Evolutionary conservation across 1,140 invertebrate species (phyloP).

Genomic region (Saccostrea echinata): DNA sequence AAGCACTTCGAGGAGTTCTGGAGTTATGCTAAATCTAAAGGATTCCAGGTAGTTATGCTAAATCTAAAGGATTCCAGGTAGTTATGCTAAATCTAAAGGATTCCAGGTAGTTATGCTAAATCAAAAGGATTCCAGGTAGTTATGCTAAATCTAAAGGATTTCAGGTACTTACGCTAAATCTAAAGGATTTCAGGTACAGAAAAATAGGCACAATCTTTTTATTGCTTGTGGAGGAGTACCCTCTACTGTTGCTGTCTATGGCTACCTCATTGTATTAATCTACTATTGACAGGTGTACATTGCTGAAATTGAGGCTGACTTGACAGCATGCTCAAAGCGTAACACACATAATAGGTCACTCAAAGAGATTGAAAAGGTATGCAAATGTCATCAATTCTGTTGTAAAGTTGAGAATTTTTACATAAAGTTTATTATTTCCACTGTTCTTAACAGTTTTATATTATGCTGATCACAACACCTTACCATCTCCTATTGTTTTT

Average conservation of each 20-base stretch:
- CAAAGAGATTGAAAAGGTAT: conserved; percentile 87
- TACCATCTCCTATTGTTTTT: conserved; percentile 20
- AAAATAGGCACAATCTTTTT: neutral
- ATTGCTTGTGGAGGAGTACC: neutral
- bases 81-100: conserved; percentile 91
- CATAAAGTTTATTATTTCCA: too few relatives aligned
- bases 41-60: conserved; percentile 90
- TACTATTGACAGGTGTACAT: conserved; percentile 87
- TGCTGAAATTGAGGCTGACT: conserved; percentile 90
- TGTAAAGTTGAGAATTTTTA: too few relatives aligned
- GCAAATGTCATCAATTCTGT: neutral
- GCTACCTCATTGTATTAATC: neutral
- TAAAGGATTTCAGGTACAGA: conserved; percentile 91
- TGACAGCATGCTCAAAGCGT: conserved; percentile 88
- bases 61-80: conserved; percentile 90
- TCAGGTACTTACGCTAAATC: conserved; percentile 89
- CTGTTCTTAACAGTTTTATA: too few relatives aligned
- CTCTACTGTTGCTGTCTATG: neutral
- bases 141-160: conserved; percentile 93
- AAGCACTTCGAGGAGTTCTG: conserved; percentile 91
- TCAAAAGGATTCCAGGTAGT: conserved; percentile 89
- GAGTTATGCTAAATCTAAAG: conserved; percentile 91
- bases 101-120: conserved; percentile 91
- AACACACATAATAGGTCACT: conserved; percentile 91
- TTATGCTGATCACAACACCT: too few relatives aligned